phyloP scores from a whole-genome alignment of 2,797 vertebrate genomes.

The Gastrophryne carolinensis region DNA sequence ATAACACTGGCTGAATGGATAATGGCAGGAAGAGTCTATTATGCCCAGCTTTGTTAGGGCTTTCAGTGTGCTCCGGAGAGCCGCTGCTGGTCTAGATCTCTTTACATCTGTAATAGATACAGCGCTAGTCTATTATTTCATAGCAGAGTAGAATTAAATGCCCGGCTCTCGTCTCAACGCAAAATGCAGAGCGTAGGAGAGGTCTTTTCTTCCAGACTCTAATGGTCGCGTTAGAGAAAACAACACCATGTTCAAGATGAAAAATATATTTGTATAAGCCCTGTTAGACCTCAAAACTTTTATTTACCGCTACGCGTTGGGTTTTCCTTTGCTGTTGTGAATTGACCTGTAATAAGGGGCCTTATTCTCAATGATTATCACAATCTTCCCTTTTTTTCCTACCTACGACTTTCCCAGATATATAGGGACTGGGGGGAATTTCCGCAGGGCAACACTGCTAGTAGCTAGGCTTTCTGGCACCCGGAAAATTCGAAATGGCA shows the following conservation, averaged over 20 bases:
- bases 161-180: constrained; percentile 53
- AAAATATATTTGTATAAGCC: background rate
- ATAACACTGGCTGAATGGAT: constrained; percentile 93
- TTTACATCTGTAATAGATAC: constrained; percentile 79
- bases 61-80: constrained; percentile 72
- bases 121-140: constrained; percentile 76
- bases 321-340: background rate
- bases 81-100: constrained; percentile 77
- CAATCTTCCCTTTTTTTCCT: no score
- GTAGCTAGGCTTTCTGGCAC: no score
- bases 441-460: no score
- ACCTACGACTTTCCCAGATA: no score
- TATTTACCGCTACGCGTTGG: background rate
- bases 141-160: constrained; percentile 74
- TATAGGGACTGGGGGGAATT: no score
- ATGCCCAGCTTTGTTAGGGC: constrained; percentile 81
- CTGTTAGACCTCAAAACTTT: background rate
- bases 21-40: constrained; percentile 87
- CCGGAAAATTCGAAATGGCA: no score
- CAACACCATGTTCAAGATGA: background rate
- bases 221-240: background rate
- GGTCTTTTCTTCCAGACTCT: constrained; percentile 14
- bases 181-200: background rate
- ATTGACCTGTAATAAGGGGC: background rate
- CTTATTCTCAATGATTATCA: no score